Conservation (phyloP, 2,888 invertebrate species). For the Phortica okadai region DNA sequence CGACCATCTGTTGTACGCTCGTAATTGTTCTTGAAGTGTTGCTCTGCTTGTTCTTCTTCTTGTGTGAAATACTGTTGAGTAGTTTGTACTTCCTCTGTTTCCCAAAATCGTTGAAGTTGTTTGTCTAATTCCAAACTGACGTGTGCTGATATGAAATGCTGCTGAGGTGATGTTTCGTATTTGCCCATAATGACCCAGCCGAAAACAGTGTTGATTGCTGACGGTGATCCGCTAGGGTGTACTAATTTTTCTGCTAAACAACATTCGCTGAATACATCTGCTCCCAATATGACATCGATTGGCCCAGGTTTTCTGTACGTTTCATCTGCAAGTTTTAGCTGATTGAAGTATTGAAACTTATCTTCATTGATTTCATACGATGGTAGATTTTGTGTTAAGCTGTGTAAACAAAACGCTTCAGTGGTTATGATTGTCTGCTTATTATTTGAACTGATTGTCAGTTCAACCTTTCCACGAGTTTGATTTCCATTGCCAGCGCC, state of each 20-base stretch:
- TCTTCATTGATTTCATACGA: conserved; percentile 4
- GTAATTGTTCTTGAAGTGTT: conserved; percentile 32
- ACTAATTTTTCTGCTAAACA: conserved; percentile 27
- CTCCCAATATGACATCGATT: conserved; percentile 28
- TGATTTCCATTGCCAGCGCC: conserved; percentile 27
- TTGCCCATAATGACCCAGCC: conserved; percentile 43
- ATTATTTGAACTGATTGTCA: conserved; percentile 13
- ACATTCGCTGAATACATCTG: conserved; percentile 33
- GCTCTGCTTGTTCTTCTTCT: conserved; percentile 42
- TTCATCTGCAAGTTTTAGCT: conserved; percentile 32
- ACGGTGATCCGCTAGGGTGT: conserved; percentile 41
- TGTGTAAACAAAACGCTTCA: conserved; percentile 36
- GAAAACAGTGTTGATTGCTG: conserved; percentile 40
- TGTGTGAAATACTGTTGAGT: conserved; percentile 22
- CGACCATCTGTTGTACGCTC: conserved; percentile 27
- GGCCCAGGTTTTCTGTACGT: conserved; percentile 9
- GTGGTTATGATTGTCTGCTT: neutral
- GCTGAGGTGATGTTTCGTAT: neutral
- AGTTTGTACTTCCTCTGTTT: conserved; percentile 38
- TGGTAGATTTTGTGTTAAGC: conserved; percentile 39
- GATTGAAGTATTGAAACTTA: conserved; percentile 29
- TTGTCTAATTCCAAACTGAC: conserved; percentile 23
- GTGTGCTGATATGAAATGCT: neutral
- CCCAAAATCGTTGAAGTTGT: conserved; percentile 44
- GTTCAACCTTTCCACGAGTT: conserved; percentile 37